Conservation (phyloP, 2,113 vertebrate species). For the Steatornis caripensis region DNA sequence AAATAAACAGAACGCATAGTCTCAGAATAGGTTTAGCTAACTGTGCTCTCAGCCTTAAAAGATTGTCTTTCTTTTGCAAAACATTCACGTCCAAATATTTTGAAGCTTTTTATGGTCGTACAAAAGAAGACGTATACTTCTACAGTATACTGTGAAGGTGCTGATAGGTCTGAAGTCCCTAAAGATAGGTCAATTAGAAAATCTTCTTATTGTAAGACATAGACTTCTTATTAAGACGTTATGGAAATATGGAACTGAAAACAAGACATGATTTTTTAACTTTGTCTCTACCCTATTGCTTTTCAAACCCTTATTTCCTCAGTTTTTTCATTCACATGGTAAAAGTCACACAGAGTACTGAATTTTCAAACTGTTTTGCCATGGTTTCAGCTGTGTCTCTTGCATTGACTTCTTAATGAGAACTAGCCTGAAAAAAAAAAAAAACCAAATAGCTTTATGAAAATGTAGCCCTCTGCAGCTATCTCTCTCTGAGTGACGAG, state of each 20-base stretch:
- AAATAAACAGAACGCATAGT: background rate
- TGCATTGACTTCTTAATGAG: slow-evolving; percentile 2
- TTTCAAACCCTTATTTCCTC: background rate
- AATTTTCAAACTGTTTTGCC: background rate
- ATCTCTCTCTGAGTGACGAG: slow-evolving; percentile 3
- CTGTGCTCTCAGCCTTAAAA: background rate
- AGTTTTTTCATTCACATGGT: background rate
- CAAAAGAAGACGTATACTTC: background rate
- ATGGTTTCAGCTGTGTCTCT: background rate
- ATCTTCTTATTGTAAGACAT: background rate
- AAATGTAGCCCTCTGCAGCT: background rate
- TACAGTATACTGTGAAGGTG: background rate
- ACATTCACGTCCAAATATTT: background rate
- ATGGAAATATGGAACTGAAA: background rate
- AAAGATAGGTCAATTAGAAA: background rate
- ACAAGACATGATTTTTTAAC: background rate
- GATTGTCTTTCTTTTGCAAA: background rate
- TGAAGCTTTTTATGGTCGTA: background rate
- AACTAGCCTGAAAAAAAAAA: background rate
- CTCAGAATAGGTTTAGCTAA: background rate
- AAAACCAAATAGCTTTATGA: background rate
- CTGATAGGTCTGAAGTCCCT: background rate
- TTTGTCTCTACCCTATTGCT: background rate
- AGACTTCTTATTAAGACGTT: background rate
- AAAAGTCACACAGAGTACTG: background rate